Conservation (phyloP, 2,888 invertebrate genomes). For the Cremastinae sp. region DNA sequence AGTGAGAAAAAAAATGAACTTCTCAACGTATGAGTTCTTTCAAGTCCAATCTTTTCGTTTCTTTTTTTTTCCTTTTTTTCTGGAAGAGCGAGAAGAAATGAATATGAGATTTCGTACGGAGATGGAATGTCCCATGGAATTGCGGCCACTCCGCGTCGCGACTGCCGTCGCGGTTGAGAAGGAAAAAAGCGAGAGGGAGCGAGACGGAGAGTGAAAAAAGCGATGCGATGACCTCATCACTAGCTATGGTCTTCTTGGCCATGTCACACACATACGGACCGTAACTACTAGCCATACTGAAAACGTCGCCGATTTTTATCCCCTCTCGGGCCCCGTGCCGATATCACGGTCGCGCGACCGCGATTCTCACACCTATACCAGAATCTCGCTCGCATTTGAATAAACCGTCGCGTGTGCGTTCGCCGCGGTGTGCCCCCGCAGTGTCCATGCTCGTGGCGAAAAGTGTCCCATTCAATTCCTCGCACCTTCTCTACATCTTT, state of each 20-base stretch:
- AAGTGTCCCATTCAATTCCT: not conserved
- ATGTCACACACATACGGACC: conserved; percentile 67
- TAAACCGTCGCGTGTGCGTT: not conserved
- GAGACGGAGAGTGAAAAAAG: conserved; percentile 65
- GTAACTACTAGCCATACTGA: conserved; percentile 74
- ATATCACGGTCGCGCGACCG: conserved; percentile 50
- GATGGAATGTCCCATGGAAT: conserved; percentile 25
- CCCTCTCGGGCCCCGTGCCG: conserved; percentile 39
- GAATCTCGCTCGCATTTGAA: conserved; percentile 5
- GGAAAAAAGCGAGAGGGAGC: conserved; percentile 31
- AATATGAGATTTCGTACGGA: conserved; percentile 10
- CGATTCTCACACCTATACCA: conserved; percentile 35
- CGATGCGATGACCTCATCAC: conserved; percentile 79
- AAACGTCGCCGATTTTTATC: conserved; percentile 69
- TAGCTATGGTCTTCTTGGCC: conserved; percentile 72
- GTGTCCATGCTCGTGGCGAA: conserved; percentile 4
- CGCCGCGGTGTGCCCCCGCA: conserved; percentile 8
- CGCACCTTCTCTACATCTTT: not conserved
- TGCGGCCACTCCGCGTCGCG: conserved; percentile 75
- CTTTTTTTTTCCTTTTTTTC: too few relatives aligned
- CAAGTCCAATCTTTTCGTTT: too few relatives aligned
- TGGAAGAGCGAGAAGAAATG: not conserved
- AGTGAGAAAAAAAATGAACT: too few relatives aligned
- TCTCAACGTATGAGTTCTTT: too few relatives aligned
- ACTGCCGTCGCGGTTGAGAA: conserved; percentile 74